phyloP scores from a whole-genome alignment of 35 echinoderm and acorn worm species.

The Strongylocentrotus purpuratus region DNA sequence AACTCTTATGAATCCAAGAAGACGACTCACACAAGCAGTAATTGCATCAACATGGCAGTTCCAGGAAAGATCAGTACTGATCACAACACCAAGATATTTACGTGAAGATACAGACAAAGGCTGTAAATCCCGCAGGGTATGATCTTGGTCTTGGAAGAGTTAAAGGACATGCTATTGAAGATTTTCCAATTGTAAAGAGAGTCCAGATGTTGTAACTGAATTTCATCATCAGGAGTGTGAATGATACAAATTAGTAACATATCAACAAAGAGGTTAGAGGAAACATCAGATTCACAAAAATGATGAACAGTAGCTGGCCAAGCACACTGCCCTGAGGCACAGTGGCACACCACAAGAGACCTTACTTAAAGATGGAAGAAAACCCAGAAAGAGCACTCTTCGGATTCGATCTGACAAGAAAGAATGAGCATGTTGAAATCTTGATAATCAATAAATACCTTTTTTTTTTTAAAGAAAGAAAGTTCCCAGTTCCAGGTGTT shows the following conservation, averaged over 20 bases:
- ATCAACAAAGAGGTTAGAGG: not conserved
- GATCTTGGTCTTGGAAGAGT: conserved; percentile 43
- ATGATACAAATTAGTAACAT: not conserved
- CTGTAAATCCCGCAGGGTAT: not conserved
- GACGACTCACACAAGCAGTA: conserved; percentile 44
- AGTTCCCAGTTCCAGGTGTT: too few relatives aligned
- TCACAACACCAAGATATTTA: conserved; percentile 41
- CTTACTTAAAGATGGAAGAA: too few relatives aligned
- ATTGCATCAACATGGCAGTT: conserved; percentile 24
- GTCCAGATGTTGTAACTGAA: not conserved
- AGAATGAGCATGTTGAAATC: too few relatives aligned
- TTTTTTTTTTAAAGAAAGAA: too few relatives aligned
- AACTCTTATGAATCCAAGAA: conserved; percentile 52
- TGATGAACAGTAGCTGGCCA: too few relatives aligned
- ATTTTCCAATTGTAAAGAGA: not conserved
- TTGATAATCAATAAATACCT: too few relatives aligned
- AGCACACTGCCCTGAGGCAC: too few relatives aligned
- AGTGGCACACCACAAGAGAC: too few relatives aligned
- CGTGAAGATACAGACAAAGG: not conserved
- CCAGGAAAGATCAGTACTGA: conserved; percentile 44
- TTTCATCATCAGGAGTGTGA: not conserved
- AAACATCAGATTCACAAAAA: too few relatives aligned
- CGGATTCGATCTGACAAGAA: too few relatives aligned
- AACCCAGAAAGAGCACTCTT: too few relatives aligned
- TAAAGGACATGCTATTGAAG: conserved; percentile 47